Base-by-base conservation (phyloP, 2,888 invertebrate genomes). In the Hirtodrosophila trivittata region DNA sequence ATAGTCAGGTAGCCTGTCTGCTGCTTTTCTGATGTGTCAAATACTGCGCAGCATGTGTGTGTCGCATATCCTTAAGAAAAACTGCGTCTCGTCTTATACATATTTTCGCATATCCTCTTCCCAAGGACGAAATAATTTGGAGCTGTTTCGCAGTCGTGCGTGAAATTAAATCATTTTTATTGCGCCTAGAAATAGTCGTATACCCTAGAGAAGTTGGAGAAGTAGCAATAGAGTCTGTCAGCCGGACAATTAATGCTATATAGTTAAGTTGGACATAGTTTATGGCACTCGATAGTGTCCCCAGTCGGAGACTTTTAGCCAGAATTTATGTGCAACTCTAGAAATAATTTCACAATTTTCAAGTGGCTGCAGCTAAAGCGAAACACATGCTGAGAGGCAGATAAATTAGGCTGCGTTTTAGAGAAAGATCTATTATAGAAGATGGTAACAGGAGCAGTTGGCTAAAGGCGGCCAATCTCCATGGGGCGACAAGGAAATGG, bases 151-250 rank as follows among this genome's bases (percentile, higher is more conserved):
- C 77, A 73, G 66, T 73, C 72, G 66, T 77, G 83, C 72, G 81
- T 77, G 68, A 83, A 83, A 78, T 81, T 81, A 84, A 83, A 83
- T 83, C 78, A 83, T 84, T 84, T 82, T 82, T 83, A 84, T 83
- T 52, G 77, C 65, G 65, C 59, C 67, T 54, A 59, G 43, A 47
- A 41, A 32, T 42, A 55, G 25, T 52, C n/a, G 18, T 21, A 21
- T 21, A 2, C 18, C 5, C 5, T 21, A 21, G 18, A 65, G 59
- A 49, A 41, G 18, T 18, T 5, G 47, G 18, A 47, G 38, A 7
- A 42, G 37, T 18, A 39, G 38, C 16, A n/a, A 51, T n/a, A 4
- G 14, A 2, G 35, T 4, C 51, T 65, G 64, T 52, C 72, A 58
- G 51, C 35, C 10, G 55, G 57, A 73, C 78, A 82, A 78, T 78